Evolutionary conservation across 53 echinoderm and acorn worm genomes (phyloP).

Genomic region (Arbacia lixula): DNA sequence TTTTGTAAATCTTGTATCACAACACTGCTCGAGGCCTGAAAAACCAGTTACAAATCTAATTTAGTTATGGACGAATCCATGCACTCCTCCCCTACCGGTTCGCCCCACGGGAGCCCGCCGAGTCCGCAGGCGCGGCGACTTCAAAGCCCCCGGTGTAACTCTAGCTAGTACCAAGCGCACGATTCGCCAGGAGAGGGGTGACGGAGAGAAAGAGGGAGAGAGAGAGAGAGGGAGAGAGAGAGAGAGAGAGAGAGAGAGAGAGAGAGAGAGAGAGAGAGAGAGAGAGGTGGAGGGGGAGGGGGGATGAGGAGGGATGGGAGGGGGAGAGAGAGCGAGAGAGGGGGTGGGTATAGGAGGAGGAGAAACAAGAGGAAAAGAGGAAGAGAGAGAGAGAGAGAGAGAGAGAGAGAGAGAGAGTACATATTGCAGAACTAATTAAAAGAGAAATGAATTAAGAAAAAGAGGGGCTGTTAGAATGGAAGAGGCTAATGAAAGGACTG

Average conservation of each 20-base stretch:
- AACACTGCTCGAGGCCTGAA: conserved; percentile 54
- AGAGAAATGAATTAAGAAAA: no score
- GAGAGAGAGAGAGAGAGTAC: background rate
- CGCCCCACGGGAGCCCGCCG: conserved; percentile 24
- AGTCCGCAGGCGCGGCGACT: conserved; percentile 52
- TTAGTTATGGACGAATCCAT: conserved; percentile 21
- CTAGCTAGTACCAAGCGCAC: conserved; percentile 6
- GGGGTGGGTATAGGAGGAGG: background rate
- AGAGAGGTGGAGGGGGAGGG: background rate
- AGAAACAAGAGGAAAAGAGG: background rate
- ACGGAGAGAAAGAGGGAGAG: no score
- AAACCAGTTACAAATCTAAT: conserved; percentile 63
- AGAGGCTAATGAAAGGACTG: background rate
- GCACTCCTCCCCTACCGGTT: conserved; percentile 29
- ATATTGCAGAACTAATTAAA: no score
- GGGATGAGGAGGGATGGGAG: background rate
- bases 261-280: background rate
- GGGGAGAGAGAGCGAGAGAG: background rate
- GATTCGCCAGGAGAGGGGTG: background rate
- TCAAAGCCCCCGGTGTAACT: conserved; percentile 51
- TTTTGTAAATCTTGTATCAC: conserved; percentile 32
- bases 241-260: background rate
- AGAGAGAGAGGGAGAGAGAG: background rate
- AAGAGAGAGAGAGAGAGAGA: background rate
- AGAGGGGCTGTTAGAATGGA: background rate